These are phyloP conservation scores for Temnothorax curvispinosus DNA, from an alignment of 1,140 invertebrate genomes.

Conservation along the genomic window DNA sequence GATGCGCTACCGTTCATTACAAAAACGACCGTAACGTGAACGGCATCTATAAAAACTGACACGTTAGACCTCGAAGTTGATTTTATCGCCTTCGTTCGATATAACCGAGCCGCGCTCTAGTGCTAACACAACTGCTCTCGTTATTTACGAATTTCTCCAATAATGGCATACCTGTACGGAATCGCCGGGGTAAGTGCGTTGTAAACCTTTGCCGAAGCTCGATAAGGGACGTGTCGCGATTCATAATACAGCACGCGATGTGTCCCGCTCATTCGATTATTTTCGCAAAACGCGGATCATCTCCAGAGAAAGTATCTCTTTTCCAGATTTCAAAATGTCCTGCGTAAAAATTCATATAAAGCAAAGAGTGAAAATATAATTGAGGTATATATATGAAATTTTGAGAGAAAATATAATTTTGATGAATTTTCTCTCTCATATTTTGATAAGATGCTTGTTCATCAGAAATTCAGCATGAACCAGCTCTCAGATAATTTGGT, in stretches of 20 bases:
- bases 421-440: neutral
- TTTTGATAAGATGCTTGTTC: neutral
- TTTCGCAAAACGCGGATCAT: neutral
- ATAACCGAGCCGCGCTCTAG: neutral
- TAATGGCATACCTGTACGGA: slow-evolving; percentile 31
- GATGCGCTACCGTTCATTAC: neutral
- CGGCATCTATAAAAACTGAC: slow-evolving; percentile 35
- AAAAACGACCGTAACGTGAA: slow-evolving; percentile 30
- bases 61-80: slow-evolving; percentile 42
- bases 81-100: slow-evolving; percentile 34
- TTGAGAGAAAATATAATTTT: neutral
- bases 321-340: neutral
- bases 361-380: too few species aligned
- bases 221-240: slow-evolving; percentile 42
- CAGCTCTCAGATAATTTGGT: neutral
- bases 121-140: slow-evolving; percentile 40
- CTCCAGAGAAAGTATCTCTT: neutral
- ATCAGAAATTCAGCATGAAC: neutral
- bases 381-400: too few species aligned
- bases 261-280: neutral
- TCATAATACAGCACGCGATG: slow-evolving; percentile 26
- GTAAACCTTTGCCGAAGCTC: slow-evolving; percentile 28
- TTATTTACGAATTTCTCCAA: slow-evolving; percentile 61
- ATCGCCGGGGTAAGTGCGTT: slow-evolving; percentile 29
- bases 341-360: neutral